Base-by-base conservation (phyloP, 2,888 invertebrate species). In the Dolomedes plantarius region DNA sequence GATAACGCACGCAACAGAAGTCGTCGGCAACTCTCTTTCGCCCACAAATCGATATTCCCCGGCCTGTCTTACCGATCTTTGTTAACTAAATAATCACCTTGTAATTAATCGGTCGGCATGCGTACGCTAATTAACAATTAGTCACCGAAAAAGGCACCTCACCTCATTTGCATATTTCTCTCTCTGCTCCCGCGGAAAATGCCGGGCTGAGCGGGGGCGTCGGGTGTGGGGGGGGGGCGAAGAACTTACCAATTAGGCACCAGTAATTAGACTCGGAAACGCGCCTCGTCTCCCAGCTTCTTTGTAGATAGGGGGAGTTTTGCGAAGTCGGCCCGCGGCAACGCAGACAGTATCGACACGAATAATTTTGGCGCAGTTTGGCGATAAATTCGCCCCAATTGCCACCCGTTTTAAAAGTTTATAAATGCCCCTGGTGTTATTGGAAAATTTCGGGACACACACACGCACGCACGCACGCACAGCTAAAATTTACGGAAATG, bases 81-180 rank as follows among this genome's bases (percentile, higher is more conserved):
- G 86, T 86, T 80, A 80, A 86, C 86, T 86, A 86, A 86, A 86
- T 86, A 78, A 86, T 86, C 86, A 86, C 86, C 80, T 75, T 86
- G 86, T 86, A 86, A 86, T 86, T 86, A 80, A 86, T 86, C 80
- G 86, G 83, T 80, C 80, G 75, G 76, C 78, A 80, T 80, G 78
- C 78, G 86, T 78, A 80, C 80, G 71, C 86, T 86, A 86, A 86
- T 86, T 86, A 86, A 86, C 86, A 86, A 86, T 86, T 86, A 80
- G 86, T 78, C 80, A 76, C 86, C 80, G 75, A 80, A 86, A 86
- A 86, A 80, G 78, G 74, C 76, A 71, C 67, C 73, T 65, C 32
- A 69, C 74, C 78, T 74, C 85, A 86, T 86, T 86, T 86, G 69
- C 85, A 86, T 86, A 79, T 77, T 72, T 67, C 75, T 19, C 72